phyloP scores from a whole-genome alignment of 2,888 invertebrate species.

The Brassicogethes aeneus region DNA sequence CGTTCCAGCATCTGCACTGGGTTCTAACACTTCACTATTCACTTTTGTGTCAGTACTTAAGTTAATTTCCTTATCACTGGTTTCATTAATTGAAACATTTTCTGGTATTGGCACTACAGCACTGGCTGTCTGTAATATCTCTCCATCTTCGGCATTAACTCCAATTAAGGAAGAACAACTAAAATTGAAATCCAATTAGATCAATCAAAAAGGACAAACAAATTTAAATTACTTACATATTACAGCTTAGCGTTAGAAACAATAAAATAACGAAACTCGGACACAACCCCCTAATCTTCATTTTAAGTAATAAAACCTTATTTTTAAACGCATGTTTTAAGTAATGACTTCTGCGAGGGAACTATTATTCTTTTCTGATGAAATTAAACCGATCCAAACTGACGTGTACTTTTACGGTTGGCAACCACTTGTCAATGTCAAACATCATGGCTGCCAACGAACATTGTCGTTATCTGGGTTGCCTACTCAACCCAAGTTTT shows the following conservation, averaged over 20 bases:
- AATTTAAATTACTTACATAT: constrained; percentile 9
- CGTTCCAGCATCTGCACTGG: constrained; percentile 15
- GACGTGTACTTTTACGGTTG: constrained; percentile 15
- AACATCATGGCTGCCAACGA: too few relatives aligned
- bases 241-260: constrained; percentile 8
- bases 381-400: constrained; percentile 9
- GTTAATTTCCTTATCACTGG: constrained; percentile 1
- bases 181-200: neutral
- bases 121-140: neutral
- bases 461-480: too few relatives aligned
- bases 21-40: constrained; percentile 12
- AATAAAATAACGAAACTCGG: constrained; percentile 8
- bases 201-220: too few relatives aligned
- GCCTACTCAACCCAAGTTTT: too few relatives aligned
- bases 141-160: constrained; percentile 8
- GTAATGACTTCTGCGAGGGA: too few relatives aligned
- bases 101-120: constrained; percentile 3
- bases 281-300: constrained; percentile 9
- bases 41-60: neutral
- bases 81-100: constrained; percentile 6
- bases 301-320: constrained; percentile 8
- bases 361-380: neutral
- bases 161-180: constrained; percentile 1
- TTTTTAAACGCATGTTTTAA: constrained; percentile 11
- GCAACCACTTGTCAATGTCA: too few relatives aligned